Percentiles rank a stretch among this genome's conserved stretches.
These are phyloP conservation scores for Amblyornis subalaris DNA, from an alignment of 2,113 vertebrate genomes.

Conservation along the genomic window DNA sequence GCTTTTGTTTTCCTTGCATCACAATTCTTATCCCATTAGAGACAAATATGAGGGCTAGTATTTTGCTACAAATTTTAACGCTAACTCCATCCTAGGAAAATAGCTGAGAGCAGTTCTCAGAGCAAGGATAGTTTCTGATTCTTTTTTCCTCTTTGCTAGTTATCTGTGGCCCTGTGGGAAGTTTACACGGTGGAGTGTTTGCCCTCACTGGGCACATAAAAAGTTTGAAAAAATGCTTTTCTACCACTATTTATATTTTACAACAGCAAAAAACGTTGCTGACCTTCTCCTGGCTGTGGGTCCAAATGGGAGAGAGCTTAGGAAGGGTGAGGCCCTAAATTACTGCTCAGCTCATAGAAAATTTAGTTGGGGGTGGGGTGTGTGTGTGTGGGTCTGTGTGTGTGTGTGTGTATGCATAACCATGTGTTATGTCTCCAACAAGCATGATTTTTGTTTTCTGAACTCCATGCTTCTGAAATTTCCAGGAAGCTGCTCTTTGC, in stretches of 20 bases:
- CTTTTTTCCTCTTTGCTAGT: neutral
- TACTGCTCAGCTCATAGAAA: neutral
- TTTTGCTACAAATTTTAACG: neutral
- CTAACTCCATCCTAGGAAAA: neutral
- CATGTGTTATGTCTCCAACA: neutral
- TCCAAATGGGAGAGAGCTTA: neutral
- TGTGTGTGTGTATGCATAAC: neutral
- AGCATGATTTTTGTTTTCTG: neutral
- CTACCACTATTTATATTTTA: neutral
- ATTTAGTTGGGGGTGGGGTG: neutral
- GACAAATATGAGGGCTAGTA: neutral
- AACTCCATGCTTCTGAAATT: neutral
- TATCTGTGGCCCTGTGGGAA: neutral
- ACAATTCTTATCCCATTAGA: neutral
- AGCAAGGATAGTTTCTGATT: neutral
- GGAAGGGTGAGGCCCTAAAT: neutral
- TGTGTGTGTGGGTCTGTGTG: too few relatives aligned
- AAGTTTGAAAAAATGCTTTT: neutral
- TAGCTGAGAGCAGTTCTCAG: neutral
- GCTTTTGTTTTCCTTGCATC: constrained; percentile 5
- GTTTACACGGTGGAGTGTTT: neutral
- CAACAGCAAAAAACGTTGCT: neutral
- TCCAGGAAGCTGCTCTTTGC: neutral
- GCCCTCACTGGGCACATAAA: rapidly evolving
- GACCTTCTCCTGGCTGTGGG: neutral